Conservation (phyloP, 2,113 vertebrate species). For the Hemiprocne comata region DNA sequence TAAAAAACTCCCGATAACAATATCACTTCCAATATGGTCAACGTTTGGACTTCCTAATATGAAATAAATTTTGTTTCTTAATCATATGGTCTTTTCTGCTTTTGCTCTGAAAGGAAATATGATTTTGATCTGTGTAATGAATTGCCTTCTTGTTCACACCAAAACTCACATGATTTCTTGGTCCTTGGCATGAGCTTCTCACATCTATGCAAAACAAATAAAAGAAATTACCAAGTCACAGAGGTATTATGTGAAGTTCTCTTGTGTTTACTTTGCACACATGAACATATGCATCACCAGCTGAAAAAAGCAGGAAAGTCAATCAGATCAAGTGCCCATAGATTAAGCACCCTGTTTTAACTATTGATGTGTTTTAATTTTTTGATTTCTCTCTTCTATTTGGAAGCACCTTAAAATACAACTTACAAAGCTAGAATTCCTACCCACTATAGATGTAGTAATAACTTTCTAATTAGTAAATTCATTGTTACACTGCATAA, state of each 20-base stretch:
- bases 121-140: not conserved
- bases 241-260: not conserved
- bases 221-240: not conserved
- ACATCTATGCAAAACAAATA: not conserved
- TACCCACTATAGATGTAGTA: constrained; percentile 49
- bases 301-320: not conserved
- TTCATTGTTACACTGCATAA: constrained; percentile 70
- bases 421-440: constrained; percentile 48
- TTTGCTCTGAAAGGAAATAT: not conserved
- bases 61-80: not conserved
- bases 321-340: not conserved
- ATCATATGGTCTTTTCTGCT: not conserved
- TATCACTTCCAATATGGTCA: not conserved
- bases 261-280: not conserved
- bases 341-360: not conserved
- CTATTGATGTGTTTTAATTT: not conserved
- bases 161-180: not conserved
- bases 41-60: not conserved
- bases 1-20: not conserved
- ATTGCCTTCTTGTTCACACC: not conserved
- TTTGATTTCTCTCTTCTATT: not conserved
- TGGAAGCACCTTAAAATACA: constrained; percentile 38
- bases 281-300: not conserved
- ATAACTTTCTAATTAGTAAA: constrained; percentile 76
- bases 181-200: not conserved